Base-by-base conservation (phyloP, 2,888 invertebrate species). In the Villa cingulata region DNA sequence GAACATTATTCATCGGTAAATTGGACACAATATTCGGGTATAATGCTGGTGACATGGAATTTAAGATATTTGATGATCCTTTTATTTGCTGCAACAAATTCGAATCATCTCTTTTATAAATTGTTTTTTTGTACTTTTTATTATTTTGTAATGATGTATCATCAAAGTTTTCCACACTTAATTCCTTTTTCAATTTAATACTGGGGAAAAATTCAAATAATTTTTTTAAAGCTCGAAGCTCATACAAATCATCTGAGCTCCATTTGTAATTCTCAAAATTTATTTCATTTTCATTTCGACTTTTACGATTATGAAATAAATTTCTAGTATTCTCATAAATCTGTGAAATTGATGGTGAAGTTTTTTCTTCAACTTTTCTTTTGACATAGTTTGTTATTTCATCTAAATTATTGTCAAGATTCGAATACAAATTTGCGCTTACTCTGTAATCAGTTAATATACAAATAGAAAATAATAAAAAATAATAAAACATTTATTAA, bases 381-480 rank as follows among this genome's bases (percentile, higher is more conserved):
- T 51, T 45, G 19, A 48, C 49, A 45, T 47, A 45, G 48, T 49
- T 49, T 49, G 51, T 49, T 34, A 51, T 43, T 43, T 41, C 36
- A 45, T 51, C 48, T 37, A 51, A 42, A 40, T 41, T 40, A 42
- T 45, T 45, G 43, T 48, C 45, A 42, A 49, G 48, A 32, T 51
- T 40, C 15, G 45, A 48, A 45, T 48, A 49, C 45, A 51, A 48
- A 47, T 47, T 48, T 39, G 43, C n/a, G n/a, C n/a, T n/a, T n/a
- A n/a, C n/a, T n/a, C n/a, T n/a, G n/a, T n/a, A n/a, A n/a, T n/a
- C n/a, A n/a, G n/a, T n/a, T n/a, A n/a, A n/a, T n/a, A n/a, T n/a
- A n/a, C n/a, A n/a, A n/a, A n/a, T n/a, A n/a, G n/a, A n/a, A n/a
- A n/a, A n/a, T n/a, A n/a, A n/a, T n/a, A n/a, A n/a, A n/a, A n/a